Base-by-base conservation (phyloP, 2,888 invertebrate genomes). In the Axea sp. region DNA sequence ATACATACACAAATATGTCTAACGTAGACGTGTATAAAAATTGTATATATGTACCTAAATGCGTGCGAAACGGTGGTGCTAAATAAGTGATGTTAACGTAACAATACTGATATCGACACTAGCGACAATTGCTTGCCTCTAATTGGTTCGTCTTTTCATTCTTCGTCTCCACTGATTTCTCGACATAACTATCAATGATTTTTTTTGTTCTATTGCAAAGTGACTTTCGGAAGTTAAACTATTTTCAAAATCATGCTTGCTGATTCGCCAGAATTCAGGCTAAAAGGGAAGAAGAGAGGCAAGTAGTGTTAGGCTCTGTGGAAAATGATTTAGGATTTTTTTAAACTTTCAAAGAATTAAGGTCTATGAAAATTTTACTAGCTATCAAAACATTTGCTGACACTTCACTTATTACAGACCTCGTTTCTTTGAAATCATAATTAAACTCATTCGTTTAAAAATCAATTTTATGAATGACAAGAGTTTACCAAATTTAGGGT, bases 41-140 rank as follows among this genome's bases (percentile, higher is more conserved):
- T 47, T 71, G 69, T 69, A 55, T 47, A 69, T 69, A 69, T 62
- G 55, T 62, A 69, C 28, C 15, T 57, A 55, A 17, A 8, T 39
- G 31, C 55, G 49, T 14, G 43, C 43, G 28, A 68, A 68, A 49
- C 59, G 68, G 68, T 68, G 68, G 57, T 68, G 68, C 68, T 55
- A 55, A 53, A 45, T 5, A 59, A 69, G 69, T 69, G 69, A 69
- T 69, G 53, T 31, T 69, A 69, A 51, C 28, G 19, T 59, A 24
- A 62, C 14, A 26, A 59, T 45, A 8, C 12, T 4, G 31, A 37
- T 41, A 11, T 24, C 41, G 31, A 39, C 26, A 7, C 11, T 30
- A 22, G 51, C 37, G 14, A 53, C 4, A n/a, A 28, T 65, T 45
- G 49, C 67, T 67, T 67, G 67, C 57, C 67, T 67, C 57, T 55